Base-by-base conservation (phyloP, 2,888 invertebrate species). In the Chaitophorus viminalis region DNA sequence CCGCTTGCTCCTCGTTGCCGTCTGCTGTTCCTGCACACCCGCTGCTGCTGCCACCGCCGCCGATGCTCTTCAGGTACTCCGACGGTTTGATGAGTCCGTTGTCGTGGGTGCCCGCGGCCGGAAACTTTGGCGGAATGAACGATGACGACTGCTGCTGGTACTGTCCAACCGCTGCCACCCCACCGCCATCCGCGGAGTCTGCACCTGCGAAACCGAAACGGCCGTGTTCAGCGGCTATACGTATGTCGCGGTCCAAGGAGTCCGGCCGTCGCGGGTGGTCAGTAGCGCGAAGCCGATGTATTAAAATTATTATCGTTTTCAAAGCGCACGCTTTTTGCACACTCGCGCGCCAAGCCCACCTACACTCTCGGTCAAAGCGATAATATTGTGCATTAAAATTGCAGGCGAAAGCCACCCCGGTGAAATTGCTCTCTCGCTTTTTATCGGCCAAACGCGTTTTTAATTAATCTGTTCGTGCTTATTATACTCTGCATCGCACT, bases 91-190 rank as follows among this genome's bases (percentile, higher is more conserved):
- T 96, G 90, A 98, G 94, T 92, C 97, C 95, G 89, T 95, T 94
- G 91, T 95, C 95, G 39, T 95, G 95, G 89, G 93, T 93, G 39
- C 91, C 91, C 88, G 93, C 92, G 91, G 94, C 93, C 87, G 96
- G 95, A 92, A 98, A 98, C 92, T 96, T 95, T 89, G 98, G 97
- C 89, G 97, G 97, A 91, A 98, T 95, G 93, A 98, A 97, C 90
- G 97, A 96, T 90, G 97, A 93, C 90, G 94, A 96, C 91, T 96
- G 94, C 92, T 96, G 96, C 92, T 95, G 96, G 14, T 29, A 31
- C 93, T 95, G 96, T 36, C 83, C 83, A 31, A 25, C 52, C 29
- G 70, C 29, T 21, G 89, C 14, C 83, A 89, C 88, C 84, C 88
- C 88, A 79, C 83, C 65, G 33, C 52, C 54, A n/a, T 77, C 82